Evolutionary conservation across 2,888 invertebrate species (phyloP).

Genomic region (Polymixis flavicincta): DNA sequence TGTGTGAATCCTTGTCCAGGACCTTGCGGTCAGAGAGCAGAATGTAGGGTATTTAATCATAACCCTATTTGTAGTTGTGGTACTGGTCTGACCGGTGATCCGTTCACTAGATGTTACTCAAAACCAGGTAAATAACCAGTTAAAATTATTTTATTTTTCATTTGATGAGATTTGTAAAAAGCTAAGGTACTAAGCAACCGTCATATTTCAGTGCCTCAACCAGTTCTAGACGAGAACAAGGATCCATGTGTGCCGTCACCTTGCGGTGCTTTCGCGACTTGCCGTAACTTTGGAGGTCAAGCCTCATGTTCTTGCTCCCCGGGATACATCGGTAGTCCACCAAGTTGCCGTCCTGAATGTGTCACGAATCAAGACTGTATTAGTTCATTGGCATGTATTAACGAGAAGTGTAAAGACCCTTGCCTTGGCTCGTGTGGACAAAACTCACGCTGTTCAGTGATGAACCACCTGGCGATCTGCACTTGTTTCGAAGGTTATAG

Average conservation of each 20-base stretch:
- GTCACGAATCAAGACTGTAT: slow-evolving; percentile 92
- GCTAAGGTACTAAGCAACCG: background rate
- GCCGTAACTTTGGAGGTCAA: slow-evolving; percentile 89
- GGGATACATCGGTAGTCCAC: slow-evolving; percentile 92
- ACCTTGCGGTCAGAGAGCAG: slow-evolving; percentile 93
- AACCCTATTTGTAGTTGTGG: slow-evolving; percentile 93
- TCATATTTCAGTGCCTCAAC: slow-evolving; percentile 77
- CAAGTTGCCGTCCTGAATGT: slow-evolving; percentile 93
- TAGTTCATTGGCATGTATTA: slow-evolving; percentile 92
- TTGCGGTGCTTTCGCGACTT: slow-evolving; percentile 92
- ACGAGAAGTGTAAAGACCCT: slow-evolving; percentile 92
- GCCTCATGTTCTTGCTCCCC: slow-evolving; percentile 91
- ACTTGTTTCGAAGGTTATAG: slow-evolving; percentile 90
- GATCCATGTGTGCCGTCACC: slow-evolving; percentile 93
- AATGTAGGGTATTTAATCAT: slow-evolving; percentile 93
- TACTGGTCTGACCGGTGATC: slow-evolving; percentile 91
- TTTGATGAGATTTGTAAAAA: background rate
- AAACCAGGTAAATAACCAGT: slow-evolving; percentile 82
- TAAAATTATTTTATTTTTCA: background rate
- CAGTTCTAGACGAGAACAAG: slow-evolving; percentile 80
- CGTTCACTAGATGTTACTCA: slow-evolving; percentile 92
- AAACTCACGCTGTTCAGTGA: slow-evolving; percentile 90
- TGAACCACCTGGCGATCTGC: slow-evolving; percentile 92
- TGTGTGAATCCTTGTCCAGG: slow-evolving; percentile 94
- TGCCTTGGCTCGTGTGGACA: slow-evolving; percentile 93